Base-by-base conservation (phyloP, 2,888 invertebrate genomes). In the Paralinhomoeus sp. region DNA sequence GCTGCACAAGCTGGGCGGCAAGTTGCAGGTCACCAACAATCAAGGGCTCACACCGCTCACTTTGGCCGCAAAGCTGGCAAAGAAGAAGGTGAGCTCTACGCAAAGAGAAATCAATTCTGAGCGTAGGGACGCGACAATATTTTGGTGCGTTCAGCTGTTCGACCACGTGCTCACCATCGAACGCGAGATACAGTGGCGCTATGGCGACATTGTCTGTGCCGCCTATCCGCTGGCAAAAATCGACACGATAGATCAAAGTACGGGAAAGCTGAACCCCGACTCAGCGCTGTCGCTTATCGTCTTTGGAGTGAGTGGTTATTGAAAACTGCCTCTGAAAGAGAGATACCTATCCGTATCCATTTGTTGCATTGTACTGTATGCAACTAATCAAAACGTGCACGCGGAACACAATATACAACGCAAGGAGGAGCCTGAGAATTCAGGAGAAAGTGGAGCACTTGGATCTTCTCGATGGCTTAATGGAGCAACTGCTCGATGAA, bases 81-180 rank as follows among this genome's bases (percentile, higher is more conserved):
- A 81, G 27, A 27, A 27, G 12, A 12, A 27, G 27, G 27, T 12
- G 27, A 27, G 27, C 27, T 12, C 5, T 12, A 27, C n/a, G 13
- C 9, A 23, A 41, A 18, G 12, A 20, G 22, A 3, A 20, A 21
- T 38, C 13, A 15, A 18, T 7, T 38, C 38, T 37, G 37, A 37
- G 12, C 15, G 9, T 31, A 15, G 31, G 9, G 31, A 31, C 31
- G 9, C 9, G 9, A 12, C 15, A 31, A 12, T 9, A 12, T 12
- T 31, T 9, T 31, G 9, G 9, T 31, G 12, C 23, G 5, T 22
- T 23, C 49, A 70, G 64, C 78, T 97, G 72, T 97, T 93, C 66
- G 85, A 89, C 60, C 89, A 91, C 59, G 89, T 97, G 52, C 70
- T 93, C 58, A 87, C 89, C 65, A 78, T 91, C 48, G 87, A 89